Evolutionary conservation across 2,888 invertebrate species (phyloP).

Genomic region (Drosophila paramelanica): DNA sequence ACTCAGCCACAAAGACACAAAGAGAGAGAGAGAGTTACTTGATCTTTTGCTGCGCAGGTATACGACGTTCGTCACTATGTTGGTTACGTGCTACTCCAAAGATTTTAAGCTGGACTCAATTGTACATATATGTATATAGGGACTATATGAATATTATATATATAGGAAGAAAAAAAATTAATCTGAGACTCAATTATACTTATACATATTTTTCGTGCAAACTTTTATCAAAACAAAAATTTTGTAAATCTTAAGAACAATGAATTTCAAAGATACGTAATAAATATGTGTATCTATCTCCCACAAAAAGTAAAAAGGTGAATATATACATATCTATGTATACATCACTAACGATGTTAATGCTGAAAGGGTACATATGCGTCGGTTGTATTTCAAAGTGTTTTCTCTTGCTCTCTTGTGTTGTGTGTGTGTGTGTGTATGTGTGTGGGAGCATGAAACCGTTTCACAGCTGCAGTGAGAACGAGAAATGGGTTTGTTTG

Average conservation of each 20-base stretch:
- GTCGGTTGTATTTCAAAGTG: constrained; percentile 7
- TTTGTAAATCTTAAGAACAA: too few relatives aligned
- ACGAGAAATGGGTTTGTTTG: constrained; percentile 25
- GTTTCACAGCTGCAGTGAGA: constrained; percentile 2
- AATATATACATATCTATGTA: too few relatives aligned
- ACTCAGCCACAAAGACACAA: constrained; percentile 1
- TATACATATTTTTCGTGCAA: too few relatives aligned
- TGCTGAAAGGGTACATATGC: constrained; percentile 4
- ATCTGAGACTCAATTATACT: too few relatives aligned
- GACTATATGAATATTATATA: too few relatives aligned
- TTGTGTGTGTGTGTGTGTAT: background rate
- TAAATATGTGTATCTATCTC: too few relatives aligned
- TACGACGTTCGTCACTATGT: background rate
- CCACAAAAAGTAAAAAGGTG: too few relatives aligned
- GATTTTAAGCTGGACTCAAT: background rate
- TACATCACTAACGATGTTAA: too few relatives aligned
- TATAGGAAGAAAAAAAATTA: too few relatives aligned
- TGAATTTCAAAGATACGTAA: too few relatives aligned
- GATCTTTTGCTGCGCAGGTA: background rate
- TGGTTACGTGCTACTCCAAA: background rate
- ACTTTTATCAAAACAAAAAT: too few relatives aligned
- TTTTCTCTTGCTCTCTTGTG: constrained; percentile 12
- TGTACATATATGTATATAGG: too few relatives aligned
- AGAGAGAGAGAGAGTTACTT: constrained; percentile 7
- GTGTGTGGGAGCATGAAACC: background rate